Evolutionary conservation across 2,797 vertebrate species (phyloP).

Genomic region (Threskiornis aethiopicus): DNA sequence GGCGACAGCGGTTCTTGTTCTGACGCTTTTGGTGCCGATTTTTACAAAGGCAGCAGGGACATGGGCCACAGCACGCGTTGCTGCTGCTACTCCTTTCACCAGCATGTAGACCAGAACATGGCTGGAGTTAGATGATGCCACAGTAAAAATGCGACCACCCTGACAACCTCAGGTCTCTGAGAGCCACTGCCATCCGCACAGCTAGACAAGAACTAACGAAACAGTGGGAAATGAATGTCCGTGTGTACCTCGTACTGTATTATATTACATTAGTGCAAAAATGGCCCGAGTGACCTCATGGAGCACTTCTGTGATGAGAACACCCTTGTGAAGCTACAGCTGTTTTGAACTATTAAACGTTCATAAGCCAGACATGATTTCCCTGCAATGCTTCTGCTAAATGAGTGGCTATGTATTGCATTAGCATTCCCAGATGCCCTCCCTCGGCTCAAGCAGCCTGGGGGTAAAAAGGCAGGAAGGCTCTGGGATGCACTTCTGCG

Average conservation of each 20-base stretch:
- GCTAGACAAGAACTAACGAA: background rate
- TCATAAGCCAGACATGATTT: slow-evolving; percentile 49
- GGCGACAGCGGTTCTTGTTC: slow-evolving; percentile 5
- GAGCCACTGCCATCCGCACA: background rate
- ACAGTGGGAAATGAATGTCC: background rate
- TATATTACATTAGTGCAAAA: background rate
- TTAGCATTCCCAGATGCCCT: slow-evolving; percentile 48
- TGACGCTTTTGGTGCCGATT: slow-evolving; percentile 30
- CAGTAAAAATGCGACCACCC: background rate
- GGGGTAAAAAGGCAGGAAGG: slow-evolving; percentile 41
- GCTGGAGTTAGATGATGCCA: background rate
- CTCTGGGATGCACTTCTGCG: slow-evolving; percentile 41
- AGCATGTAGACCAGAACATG: background rate
- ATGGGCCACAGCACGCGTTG: rapidly evolving
- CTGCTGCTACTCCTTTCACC: background rate
- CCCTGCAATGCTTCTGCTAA: background rate
- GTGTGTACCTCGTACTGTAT: background rate
- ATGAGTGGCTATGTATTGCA: background rate
- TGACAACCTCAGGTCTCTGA: background rate
- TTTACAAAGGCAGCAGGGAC: background rate
- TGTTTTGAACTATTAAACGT: slow-evolving; percentile 43
- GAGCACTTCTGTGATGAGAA: slow-evolving; percentile 24
- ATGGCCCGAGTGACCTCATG: background rate
- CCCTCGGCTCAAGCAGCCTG: slow-evolving; percentile 1
- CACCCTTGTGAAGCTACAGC: slow-evolving; percentile 48